Evolutionary conservation across 2,797 vertebrate genomes (phyloP), one percentile per base, ranked within the genome.

Genomic region (Champsocephalus esox): DNA sequence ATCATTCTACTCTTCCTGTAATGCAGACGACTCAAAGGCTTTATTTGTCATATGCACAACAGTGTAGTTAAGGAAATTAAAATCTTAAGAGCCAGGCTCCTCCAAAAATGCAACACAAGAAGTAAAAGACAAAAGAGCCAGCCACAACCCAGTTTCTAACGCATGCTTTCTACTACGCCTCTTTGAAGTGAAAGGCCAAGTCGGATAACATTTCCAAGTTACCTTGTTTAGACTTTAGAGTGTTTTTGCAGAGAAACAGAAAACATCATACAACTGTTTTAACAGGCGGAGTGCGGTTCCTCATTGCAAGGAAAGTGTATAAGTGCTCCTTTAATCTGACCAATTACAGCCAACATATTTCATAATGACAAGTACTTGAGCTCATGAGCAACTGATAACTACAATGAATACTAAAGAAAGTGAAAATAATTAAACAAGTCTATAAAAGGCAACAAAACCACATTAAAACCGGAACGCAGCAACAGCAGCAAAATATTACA

Each of bases 261-360:
- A 28, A 28, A 28, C 4, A 28, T 28, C 4, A 28, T 28, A 28
- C 28, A 28, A 28, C 28, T 28, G 28, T 28, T 28, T 28, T 28
- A 28, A 38, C 28, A 16, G 44, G 43, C 54, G 49, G 45, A 28
- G 28, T 57, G 13, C 11, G 0, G 17, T 9, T n/a, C 19, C 32
- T 43, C 19, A 28, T 28, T 28, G 28, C 28, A 28, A 28, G 28
- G 28, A 28, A 28, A 28, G 28, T 28, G 28, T 28, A 28, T 28
- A 32, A 56, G 7, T 21, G 3, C 12, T 52, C 7, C 38, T 73
- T 74, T 28, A 5, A 77, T 66, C 80, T 77, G 19, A 59, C 4
- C 2, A 43, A 17, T 21, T 17, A 62, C 19, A 56, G 24, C 9
- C 32, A 28, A 46, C 45, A 12, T n/a, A 54, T 9, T 52, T 48